Evolutionary conservation across 2,113 vertebrate genomes (phyloP), one percentile per base, ranked within the genome.

Genomic region (Indicator indicator): DNA sequence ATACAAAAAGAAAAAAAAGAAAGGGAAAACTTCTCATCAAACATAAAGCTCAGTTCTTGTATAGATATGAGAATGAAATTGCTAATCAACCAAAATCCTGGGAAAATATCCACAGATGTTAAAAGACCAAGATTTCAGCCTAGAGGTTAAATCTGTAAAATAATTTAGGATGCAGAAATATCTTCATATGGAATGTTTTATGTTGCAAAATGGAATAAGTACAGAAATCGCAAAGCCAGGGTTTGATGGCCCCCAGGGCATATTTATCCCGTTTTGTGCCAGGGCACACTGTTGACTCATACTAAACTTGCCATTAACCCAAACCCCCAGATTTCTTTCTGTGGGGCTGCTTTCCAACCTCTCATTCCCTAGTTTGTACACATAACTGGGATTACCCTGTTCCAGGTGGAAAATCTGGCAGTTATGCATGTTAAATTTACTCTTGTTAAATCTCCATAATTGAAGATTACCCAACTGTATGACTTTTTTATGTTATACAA

Each of bases 251-350:
- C 6, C 3, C 17, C n/a, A 55, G 36, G 23, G 10, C 14, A 23
- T 0, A 0, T 1, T 1, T 74, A 26, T 3, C 11, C 5, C 20
- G 46, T 54, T 52, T 26, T 54, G 8, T 74, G 9, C 12, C 60
- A 70, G 40, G 12, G 4, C 23, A 74, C 11, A 3, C 40, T 59
- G 9, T 4, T 2, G 12, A 6, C 14, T 75, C 16, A 8, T 3
- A 14, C 21, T 56, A 28, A 64, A 21, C 13, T 64, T 27, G 1
- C 3, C n/a, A 40, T 16, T 2, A 3, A 74, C 12, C 11, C 19
- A 24, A 11, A n/a, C 2, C 1, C 3, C 3, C 14, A 23, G 1
- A 9, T 27, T 4, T 56, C 42, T 56, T 82, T 30, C 30, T 16
- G 0, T 3, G 3, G 23, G 23, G n/a, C 16, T 62, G 17, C 2